Conservation (phyloP, 2,888 invertebrate species). For the Heterodera filipjevi region DNA sequence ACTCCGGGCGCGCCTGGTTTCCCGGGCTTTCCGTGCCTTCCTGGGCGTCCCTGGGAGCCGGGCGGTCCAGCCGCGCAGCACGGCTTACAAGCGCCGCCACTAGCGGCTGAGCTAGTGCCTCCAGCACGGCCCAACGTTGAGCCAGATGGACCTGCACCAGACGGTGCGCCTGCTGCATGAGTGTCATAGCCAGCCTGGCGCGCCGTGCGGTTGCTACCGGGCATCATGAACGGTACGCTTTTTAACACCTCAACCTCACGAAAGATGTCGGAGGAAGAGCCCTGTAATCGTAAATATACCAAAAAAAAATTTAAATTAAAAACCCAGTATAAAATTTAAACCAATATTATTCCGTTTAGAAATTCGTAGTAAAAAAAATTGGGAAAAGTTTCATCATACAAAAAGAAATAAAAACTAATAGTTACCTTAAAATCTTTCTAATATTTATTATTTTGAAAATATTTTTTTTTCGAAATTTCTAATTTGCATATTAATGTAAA, state of each 20-base stretch:
- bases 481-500: too few species aligned
- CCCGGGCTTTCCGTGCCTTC: constrained; percentile 17
- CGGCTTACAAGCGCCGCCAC: constrained; percentile 12
- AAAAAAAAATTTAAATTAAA: neutral
- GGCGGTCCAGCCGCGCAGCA: constrained; percentile 19
- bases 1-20: constrained; percentile 17
- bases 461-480: too few species aligned
- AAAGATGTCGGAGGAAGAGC: constrained; percentile 34
- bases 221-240: constrained; percentile 19
- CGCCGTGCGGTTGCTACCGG: constrained; percentile 31
- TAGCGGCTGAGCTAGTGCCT: neutral
- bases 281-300: too few species aligned
- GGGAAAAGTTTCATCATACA: too few species aligned
- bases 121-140: neutral
- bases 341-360: too few species aligned
- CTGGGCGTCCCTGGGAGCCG: constrained; percentile 13
- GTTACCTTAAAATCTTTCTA: too few species aligned
- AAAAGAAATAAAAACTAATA: too few species aligned
- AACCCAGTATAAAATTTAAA: too few species aligned
- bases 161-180: constrained; percentile 15
- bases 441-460: too few species aligned
- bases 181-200: constrained; percentile 21
- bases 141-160: neutral
- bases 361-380: too few species aligned
- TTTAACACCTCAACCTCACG: constrained; percentile 29